A percentile compares a stretch with the other conserved stretches of the same genome.
Conservation (phyloP, 1,140 invertebrate species). For the Drosophila trapezifrons region DNA sequence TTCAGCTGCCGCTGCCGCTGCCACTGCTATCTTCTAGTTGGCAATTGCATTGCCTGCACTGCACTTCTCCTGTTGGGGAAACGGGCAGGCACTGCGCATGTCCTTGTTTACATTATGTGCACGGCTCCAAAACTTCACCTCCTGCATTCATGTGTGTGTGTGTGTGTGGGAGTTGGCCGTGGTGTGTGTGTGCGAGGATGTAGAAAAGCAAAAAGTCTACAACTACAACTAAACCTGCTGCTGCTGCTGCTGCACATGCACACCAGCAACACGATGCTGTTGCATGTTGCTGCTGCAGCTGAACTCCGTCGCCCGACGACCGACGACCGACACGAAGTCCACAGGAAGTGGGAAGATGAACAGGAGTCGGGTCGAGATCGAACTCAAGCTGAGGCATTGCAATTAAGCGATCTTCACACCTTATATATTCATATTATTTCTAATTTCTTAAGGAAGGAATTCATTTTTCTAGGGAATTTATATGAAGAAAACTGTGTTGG, state of each 20-base stretch:
- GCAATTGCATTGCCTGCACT: slow-evolving; percentile 75
- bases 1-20: slow-evolving; percentile 3
- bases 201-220: slow-evolving; percentile 80
- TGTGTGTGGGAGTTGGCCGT: slow-evolving; percentile 13
- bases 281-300: slow-evolving; percentile 66
- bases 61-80: slow-evolving; percentile 79
- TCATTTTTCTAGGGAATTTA: too few species aligned
- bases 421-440: too few species aligned
- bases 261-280: slow-evolving; percentile 35
- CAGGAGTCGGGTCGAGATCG: slow-evolving; percentile 22
- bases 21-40: slow-evolving; percentile 77
- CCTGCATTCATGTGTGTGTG: slow-evolving; percentile 25
- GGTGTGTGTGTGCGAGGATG: slow-evolving; percentile 47
- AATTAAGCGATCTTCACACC: slow-evolving; percentile 12
- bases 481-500: too few species aligned
- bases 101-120: slow-evolving; percentile 81
- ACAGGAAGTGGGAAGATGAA: slow-evolving; percentile 10
- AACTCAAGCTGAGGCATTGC: background rate
- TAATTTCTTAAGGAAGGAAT: too few species aligned
- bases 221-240: slow-evolving; percentile 74
- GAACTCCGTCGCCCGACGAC: slow-evolving; percentile 54
- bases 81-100: slow-evolving; percentile 68
- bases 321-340: slow-evolving; percentile 17
- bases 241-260: slow-evolving; percentile 57
- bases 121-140: slow-evolving; percentile 51